These are phyloP conservation scores for Drosophila birchii DNA, from an alignment of 2,888 invertebrate species.

Conservation along the genomic window DNA sequence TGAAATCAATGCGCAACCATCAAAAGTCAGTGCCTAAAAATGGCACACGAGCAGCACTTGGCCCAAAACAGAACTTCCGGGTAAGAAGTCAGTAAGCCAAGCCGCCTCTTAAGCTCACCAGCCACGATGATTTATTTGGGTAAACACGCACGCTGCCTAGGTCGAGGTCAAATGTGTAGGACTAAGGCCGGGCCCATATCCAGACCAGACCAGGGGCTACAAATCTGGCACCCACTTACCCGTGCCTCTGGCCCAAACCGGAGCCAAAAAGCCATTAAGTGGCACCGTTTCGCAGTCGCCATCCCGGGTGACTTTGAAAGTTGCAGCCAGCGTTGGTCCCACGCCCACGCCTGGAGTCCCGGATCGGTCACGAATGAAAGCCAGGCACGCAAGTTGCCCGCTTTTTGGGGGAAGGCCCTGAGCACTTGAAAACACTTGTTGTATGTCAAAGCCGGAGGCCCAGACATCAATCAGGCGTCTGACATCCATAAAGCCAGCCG, in stretches of 20 bases:
- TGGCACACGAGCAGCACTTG: conserved; percentile 37
- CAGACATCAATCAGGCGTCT: conserved; percentile 63
- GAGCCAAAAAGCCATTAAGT: conserved; percentile 50
- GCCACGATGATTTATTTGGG: conserved; percentile 53
- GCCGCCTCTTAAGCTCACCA: conserved; percentile 37
- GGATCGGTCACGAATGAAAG: conserved; percentile 53
- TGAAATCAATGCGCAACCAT: conserved; percentile 17
- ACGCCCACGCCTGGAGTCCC: conserved; percentile 21
- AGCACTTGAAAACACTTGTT: conserved; percentile 75
- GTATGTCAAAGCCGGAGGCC: conserved; percentile 53
- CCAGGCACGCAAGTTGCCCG: conserved; percentile 66
- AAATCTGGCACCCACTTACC: conserved; percentile 61
- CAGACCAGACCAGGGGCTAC: conserved; percentile 38
- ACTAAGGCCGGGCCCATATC: conserved; percentile 16
- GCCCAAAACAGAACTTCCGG: conserved; percentile 37
- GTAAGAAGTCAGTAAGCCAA: conserved; percentile 21
- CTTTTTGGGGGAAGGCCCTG: conserved; percentile 16
- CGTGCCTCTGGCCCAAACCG: conserved; percentile 5
- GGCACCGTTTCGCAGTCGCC: conserved; percentile 62
- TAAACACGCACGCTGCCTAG: conserved; percentile 65
- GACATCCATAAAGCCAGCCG: conserved; percentile 40
- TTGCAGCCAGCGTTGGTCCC: conserved; percentile 40
- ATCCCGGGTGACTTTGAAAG: conserved; percentile 66
- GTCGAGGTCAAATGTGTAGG: conserved; percentile 69
- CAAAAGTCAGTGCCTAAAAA: conserved; percentile 34